Evolutionary conservation across 2,888 invertebrate species (phyloP).

Genomic region (Coleophora flavipennella): DNA sequence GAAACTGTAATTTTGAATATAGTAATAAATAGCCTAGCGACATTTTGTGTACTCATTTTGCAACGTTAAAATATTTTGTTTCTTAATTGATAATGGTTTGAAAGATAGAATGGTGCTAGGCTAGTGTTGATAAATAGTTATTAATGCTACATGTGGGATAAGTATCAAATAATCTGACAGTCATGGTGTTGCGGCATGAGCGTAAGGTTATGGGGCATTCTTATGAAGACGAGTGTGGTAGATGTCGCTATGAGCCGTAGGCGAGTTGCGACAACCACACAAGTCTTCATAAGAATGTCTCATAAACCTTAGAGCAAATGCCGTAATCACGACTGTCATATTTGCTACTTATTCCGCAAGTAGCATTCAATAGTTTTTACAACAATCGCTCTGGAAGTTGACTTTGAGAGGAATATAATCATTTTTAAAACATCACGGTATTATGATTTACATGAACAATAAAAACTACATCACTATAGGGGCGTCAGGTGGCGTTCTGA

Average conservation of each 20-base stretch:
- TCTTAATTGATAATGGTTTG: not conserved
- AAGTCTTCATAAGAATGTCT: not conserved
- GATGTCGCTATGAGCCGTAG: not conserved
- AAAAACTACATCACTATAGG: not conserved
- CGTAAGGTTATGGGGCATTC: not conserved
- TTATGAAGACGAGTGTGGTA: not conserved
- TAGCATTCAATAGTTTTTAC: not conserved
- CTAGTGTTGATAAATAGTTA: too few relatives aligned
- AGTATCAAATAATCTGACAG: not conserved
- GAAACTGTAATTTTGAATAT: not conserved
- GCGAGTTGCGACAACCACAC: not conserved
- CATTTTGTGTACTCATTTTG: not conserved
- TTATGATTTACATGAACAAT: not conserved
- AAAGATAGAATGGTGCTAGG: too few relatives aligned
- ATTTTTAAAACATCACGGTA: not conserved
- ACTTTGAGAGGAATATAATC: not conserved
- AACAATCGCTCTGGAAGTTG: not conserved
- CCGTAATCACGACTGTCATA: not conserved
- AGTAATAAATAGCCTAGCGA: not conserved
- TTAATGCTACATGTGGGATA: not conserved
- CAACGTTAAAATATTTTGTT: not conserved
- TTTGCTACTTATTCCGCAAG: not conserved
- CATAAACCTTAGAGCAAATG: not conserved
- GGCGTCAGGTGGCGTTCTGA: not conserved
- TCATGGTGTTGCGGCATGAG: not conserved